Base-by-base conservation (phyloP, 2,888 invertebrate genomes). In the Syrista parreyssii region DNA sequence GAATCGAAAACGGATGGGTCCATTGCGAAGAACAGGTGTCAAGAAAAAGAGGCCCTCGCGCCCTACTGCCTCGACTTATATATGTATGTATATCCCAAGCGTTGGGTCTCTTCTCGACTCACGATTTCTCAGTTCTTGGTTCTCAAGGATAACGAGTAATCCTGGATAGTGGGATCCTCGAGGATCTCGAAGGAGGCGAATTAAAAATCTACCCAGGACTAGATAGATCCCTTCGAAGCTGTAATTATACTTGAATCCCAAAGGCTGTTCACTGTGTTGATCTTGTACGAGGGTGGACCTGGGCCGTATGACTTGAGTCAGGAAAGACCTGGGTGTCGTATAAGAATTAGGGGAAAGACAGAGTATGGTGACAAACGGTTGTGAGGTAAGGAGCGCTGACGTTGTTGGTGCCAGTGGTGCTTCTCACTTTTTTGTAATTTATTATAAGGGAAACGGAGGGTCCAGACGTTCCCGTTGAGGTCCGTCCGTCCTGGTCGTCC, bases 121-220 rank as follows among this genome's bases (percentile, higher is more conserved):
- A 78, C 33, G 83, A 80, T 81, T 80, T 35, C 36, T n/a, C 74
- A 12, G 73, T 30, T 15, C 76, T 34, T n/a, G 73, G 3, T 23
- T 88, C 82, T 89, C 89, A 89, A 89, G 89, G 89, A 87, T 88
- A 90, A 88, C 90, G 85, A 87, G 89, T 88, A 88, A 88, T 89
- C 86, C 88, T 86, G 87, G 87, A 87, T 85, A 84, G 85, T 84
- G 86, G 71, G 84, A 85, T 84, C 84, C 82, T 80, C 83, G 33
- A 33, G 68, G 34, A 71, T 71, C 32, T 71, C 31, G 32, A 33
- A 71, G 32, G 71, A 31, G 71, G 12, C 71, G 71, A 71, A 33
- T 32, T 69, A 73, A 40, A 68, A 15, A 33, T 68, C 75, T 78
- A n/a, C 71, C 77, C 75, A 77, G 74, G 71, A 76, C 78, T 79